phyloP scores from a whole-genome alignment of 2,797 vertebrate species.

The Mus caroli region DNA sequence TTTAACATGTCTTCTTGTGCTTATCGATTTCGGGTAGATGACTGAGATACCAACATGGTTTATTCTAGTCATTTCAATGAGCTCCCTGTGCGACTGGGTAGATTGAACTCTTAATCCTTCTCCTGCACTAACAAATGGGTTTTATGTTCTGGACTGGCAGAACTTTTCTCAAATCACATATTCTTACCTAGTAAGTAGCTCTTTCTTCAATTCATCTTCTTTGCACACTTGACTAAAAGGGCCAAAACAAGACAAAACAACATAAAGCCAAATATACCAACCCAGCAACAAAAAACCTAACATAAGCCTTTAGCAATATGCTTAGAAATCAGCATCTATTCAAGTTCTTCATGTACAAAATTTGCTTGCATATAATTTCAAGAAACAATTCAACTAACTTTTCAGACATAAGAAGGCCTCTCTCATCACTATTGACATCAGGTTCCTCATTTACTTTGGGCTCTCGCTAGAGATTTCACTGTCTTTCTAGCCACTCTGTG shows the following conservation, averaged over 20 bases:
- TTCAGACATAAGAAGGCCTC: background rate
- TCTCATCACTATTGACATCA: background rate
- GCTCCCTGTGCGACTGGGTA: background rate
- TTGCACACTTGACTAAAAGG: background rate
- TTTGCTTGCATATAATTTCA: background rate
- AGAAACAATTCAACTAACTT: background rate
- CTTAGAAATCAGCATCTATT: background rate
- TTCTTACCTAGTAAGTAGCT: background rate
- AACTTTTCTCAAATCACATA: background rate
- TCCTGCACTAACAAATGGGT: background rate
- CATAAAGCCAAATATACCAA: background rate
- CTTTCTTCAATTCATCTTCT: background rate
- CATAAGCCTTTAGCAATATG: background rate
- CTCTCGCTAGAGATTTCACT: background rate
- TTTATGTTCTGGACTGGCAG: background rate
- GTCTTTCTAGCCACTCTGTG: background rate
- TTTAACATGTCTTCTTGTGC: background rate
- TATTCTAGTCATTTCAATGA: background rate
- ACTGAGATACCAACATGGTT: background rate
- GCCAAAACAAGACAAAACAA: background rate
- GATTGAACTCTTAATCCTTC: background rate
- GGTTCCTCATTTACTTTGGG: background rate
- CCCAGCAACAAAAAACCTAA: background rate
- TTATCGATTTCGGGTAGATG: background rate
- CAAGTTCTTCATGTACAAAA: background rate